Conservation (phyloP, 2,797 vertebrate species). For the Anas acuta region DNA sequence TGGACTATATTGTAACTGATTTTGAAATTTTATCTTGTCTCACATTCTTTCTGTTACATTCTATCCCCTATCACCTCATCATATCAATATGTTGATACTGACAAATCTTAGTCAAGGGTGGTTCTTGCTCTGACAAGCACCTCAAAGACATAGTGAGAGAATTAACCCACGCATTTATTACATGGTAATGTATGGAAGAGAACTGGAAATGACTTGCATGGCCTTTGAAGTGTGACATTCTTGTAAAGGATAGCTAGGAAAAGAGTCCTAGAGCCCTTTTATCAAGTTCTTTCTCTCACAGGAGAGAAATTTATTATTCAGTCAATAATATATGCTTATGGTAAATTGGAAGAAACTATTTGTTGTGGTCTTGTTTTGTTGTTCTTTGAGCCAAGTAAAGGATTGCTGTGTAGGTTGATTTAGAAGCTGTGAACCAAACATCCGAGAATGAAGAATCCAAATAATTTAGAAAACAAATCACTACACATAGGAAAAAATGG, state of each 20-base stretch:
- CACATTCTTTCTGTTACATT: rapidly evolving
- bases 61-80: not conserved
- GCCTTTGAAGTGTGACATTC: not conserved
- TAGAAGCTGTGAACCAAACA: not conserved
- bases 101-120: not conserved
- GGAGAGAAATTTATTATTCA: not conserved
- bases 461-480: not conserved
- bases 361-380: not conserved
- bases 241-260: not conserved
- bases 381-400: not conserved
- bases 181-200: not conserved
- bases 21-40: not conserved
- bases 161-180: not conserved
- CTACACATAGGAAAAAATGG: not conserved
- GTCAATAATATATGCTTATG: not conserved
- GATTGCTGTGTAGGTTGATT: not conserved
- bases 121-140: not conserved
- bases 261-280: not conserved
- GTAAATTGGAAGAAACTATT: not conserved
- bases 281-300: not conserved
- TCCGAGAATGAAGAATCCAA: not conserved
- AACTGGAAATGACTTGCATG: not conserved
- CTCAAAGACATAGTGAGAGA: not conserved
- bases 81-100: not conserved
- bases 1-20: not conserved